Evolutionary conservation across 2,888 invertebrate genomes (phyloP), one percentile per base, ranked within the genome.

Genomic region (Yponomeuta evonymella): DNA sequence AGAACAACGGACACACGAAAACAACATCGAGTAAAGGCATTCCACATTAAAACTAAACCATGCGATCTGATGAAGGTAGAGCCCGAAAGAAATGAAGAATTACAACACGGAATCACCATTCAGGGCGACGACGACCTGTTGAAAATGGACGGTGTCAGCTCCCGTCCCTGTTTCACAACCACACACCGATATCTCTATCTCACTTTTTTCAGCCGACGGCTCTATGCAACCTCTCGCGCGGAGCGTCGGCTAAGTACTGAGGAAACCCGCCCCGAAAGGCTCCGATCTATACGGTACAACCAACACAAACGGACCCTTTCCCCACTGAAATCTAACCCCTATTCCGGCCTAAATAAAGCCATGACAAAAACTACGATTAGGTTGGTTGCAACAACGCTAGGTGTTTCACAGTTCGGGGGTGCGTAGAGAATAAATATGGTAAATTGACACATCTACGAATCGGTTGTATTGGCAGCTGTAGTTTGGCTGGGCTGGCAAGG

Each of bases 41-140:
- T 67, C 48, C 36, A 6, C 78, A 78, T 83, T 81, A 83, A 85
- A 84, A 81, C 83, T 83, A 76, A 81, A 81, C 78, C 78, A 78
- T 72, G 70, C 79, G 77, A 80, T 82, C 84, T 81, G 82, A 81
- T 83, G 82, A 64, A 68, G 51, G 48, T 58, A 70, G 69, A 71
- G 70, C 71, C 63, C 69, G 81, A 77, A 78, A 76, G 23, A 80
- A 83, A 83, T 83, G 83, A 83, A 79, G 81, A 88, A 88, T 85
- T 84, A 88, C 87, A 84, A 82, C 84, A 85, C 84, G 79, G 80
- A 84, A 88, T 86, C 89, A 86, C 88, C 87, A 88, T 88, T 90
- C 85, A 89, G 79, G 82, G 80, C 85, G 85, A 86, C 89, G 90
- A 89, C 88, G 90, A 91, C 91, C 91, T 91, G 91, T 90, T 91